These are phyloP conservation scores for Agapornis roseicollis DNA, from an alignment of 2,113 vertebrate genomes.

Conservation along the genomic window DNA sequence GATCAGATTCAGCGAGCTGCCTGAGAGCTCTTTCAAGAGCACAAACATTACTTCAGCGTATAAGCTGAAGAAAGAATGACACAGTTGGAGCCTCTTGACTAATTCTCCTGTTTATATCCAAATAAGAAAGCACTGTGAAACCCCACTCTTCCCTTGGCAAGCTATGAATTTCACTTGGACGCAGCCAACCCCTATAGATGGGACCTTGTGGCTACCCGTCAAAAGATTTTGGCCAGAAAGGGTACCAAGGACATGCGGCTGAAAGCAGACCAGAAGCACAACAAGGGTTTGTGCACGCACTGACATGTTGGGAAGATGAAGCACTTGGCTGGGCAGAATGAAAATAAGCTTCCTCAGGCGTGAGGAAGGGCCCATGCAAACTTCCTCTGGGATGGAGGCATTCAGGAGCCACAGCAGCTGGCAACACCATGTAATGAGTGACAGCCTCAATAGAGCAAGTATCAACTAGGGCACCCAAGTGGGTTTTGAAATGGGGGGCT, in stretches of 20 bases:
- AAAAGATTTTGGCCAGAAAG: constrained; percentile 6
- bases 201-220: constrained; percentile 17
- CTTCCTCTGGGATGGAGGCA: accelerated
- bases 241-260: not conserved
- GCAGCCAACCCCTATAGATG: constrained; percentile 15
- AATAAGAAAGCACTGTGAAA: constrained; percentile 43
- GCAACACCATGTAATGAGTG: accelerated
- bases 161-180: constrained; percentile 6
- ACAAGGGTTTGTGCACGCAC: not conserved
- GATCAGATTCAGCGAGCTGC: constrained; percentile 28
- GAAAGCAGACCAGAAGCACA: not conserved
- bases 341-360: not conserved
- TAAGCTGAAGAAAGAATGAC: constrained; percentile 41
- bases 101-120: constrained; percentile 40
- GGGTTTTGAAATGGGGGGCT: not conserved
- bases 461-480: accelerated
- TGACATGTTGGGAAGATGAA: not conserved
- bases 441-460: accelerated
- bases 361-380: not conserved
- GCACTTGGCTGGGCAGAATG: not conserved
- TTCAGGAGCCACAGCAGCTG: not conserved
- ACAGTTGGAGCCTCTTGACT: constrained; percentile 50
- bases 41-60: constrained; percentile 30
- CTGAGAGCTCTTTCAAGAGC: constrained; percentile 32
- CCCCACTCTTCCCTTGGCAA: constrained; percentile 33